Evolutionary conservation across 2,888 invertebrate species (phyloP).

Genomic region (Drosophila testacea): DNA sequence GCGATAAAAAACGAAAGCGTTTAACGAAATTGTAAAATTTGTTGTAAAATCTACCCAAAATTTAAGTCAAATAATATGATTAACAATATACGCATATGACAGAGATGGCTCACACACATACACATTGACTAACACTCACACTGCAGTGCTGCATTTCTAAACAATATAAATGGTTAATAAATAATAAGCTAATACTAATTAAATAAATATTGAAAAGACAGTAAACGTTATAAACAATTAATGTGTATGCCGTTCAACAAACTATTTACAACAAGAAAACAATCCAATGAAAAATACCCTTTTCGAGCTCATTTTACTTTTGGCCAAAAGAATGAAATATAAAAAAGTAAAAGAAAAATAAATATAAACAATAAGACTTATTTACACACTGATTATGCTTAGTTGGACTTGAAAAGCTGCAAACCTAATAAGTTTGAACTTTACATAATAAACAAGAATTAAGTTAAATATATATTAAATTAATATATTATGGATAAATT

Average conservation of each 20-base stretch:
- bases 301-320: conserved; percentile 65
- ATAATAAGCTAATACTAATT: conserved; percentile 32
- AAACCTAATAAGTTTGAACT: conserved; percentile 38
- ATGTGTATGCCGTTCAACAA: conserved; percentile 47
- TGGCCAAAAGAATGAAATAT: conserved; percentile 37
- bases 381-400: conserved; percentile 81
- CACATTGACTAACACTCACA: conserved; percentile 17
- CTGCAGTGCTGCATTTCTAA: conserved; percentile 50
- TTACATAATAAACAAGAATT: conserved; percentile 21
- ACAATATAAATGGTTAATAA: conserved; percentile 45
- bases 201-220: conserved; percentile 30
- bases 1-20: conserved; percentile 33
- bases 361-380: conserved; percentile 76
- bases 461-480: conserved; percentile 35
- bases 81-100: conserved; percentile 20
- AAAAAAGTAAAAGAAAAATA: conserved; percentile 42
- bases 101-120: conserved; percentile 39
- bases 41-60: conserved; percentile 69
- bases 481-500: conserved; percentile 38
- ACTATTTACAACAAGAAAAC: conserved; percentile 56
- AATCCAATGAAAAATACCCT: conserved; percentile 21
- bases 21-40: conserved; percentile 57
- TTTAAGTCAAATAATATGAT: conserved; percentile 28
- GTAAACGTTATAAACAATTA: conserved; percentile 23
- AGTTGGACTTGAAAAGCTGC: conserved; percentile 70